phyloP scores from a whole-genome alignment of 2,113 vertebrate genomes.

The western clawed frog (Xenopus tropicalis) region DNA sequence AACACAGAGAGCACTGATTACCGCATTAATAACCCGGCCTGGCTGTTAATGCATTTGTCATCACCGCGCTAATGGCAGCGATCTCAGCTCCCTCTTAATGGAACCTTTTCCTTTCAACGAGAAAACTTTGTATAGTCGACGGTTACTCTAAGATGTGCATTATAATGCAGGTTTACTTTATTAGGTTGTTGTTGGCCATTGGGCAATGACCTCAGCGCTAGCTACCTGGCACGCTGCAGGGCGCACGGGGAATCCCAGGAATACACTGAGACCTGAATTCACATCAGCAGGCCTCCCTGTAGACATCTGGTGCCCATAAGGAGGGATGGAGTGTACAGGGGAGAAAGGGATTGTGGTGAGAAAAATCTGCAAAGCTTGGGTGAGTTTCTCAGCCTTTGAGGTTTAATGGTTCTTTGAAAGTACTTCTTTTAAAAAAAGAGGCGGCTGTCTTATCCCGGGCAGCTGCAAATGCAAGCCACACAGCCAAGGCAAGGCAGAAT shows the following conservation, averaged over 20 bases:
- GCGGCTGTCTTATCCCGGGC: constrained; percentile 4
- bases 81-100: not conserved
- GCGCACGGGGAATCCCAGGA: constrained; percentile 13
- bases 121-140: not conserved
- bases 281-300: constrained; percentile 22
- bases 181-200: constrained; percentile 5
- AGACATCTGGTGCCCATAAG: constrained; percentile 32
- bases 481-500: constrained; percentile 2
- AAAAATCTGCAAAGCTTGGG: constrained; percentile 24
- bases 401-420: constrained; percentile 23
- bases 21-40: not conserved
- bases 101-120: not conserved
- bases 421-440: not conserved
- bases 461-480: constrained; percentile 12
- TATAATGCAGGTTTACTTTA: not conserved
- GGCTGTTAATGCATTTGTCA: constrained; percentile 18
- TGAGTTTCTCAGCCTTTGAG: constrained; percentile 29
- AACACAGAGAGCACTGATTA: not conserved
- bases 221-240: constrained; percentile 6
- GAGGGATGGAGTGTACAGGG: constrained; percentile 12
- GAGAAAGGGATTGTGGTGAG: constrained; percentile 29
- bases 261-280: constrained; percentile 10
- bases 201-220: constrained; percentile 7
- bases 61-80: constrained; percentile 2
- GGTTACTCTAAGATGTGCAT: not conserved